Evolutionary conservation across 1,140 invertebrate genomes (phyloP), one percentile per base, ranked within the genome.

Genomic region (Bombus ignitus): DNA sequence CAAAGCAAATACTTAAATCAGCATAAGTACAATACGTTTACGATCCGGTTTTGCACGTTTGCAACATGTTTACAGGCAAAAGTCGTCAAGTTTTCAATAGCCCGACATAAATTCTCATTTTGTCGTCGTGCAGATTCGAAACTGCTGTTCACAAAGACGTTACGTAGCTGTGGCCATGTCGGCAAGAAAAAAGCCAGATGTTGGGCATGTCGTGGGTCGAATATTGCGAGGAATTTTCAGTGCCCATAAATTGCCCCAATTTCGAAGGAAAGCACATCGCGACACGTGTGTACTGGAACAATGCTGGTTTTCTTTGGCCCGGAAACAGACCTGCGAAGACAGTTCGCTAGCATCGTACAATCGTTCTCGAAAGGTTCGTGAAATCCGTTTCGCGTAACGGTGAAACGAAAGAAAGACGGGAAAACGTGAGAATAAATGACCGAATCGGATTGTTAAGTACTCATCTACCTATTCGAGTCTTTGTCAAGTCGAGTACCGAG

Each of bases 221-320:
- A 92, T 92, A 92, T 94, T 92, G 91, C 91, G 76, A 83, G 25
- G 35, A 42, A 92, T 91, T 92, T 91, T 90, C 65, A 77, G 89
- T 86, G 75, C 87, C 86, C 92, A 93, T 95, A 95, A 95, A 94
- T 94, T 95, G 94, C 93, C 91, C 93, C 75, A 95, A 89, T 95
- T 95, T 92, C 83, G 87, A 92, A 92, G 90, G 90, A 92, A 93
- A 93, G 92, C 91, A 88, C 77, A 84, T 86, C 86, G 85, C 87
- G 86, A 92, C 90, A 93, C 92, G 90, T 91, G 90, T 93, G 84
- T 59, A 75, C 75, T 70, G 78, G 62, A 84, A 89, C 88, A 90
- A 93, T 92, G 91, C 88, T 92, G 93, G 91, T 90, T 94, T 88
- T 81, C 86, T 87, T 70, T 57, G 70, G 37, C 35, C 57, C 32